phyloP scores from a whole-genome alignment of 2,888 invertebrate species.

The Sphaerophoria rueppellii region DNA sequence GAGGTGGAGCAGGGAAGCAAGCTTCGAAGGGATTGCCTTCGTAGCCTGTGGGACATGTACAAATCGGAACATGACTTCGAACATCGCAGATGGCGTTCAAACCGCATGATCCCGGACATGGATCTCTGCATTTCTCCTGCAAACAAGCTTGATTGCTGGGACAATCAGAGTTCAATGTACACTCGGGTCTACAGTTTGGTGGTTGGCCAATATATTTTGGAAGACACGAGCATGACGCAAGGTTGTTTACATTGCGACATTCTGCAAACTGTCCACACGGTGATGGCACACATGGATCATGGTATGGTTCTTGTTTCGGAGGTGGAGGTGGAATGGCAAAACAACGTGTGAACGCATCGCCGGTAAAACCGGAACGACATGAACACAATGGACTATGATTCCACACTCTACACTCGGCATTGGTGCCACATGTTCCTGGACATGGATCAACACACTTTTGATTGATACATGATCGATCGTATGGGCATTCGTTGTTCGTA shows the following conservation, averaged over 20 bases:
- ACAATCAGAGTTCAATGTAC: slow-evolving; percentile 88
- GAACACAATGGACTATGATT: slow-evolving; percentile 85
- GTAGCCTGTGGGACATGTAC: slow-evolving; percentile 86
- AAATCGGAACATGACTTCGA: slow-evolving; percentile 87
- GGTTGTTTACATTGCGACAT: slow-evolving; percentile 85
- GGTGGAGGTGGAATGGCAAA: slow-evolving; percentile 82
- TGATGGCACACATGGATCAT: slow-evolving; percentile 85
- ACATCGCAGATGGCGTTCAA: slow-evolving; percentile 88
- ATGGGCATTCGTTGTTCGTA: slow-evolving; percentile 85
- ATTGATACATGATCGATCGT: slow-evolving; percentile 85
- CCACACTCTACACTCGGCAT: slow-evolving; percentile 84
- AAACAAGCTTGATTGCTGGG: slow-evolving; percentile 86
- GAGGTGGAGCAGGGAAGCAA: slow-evolving; percentile 83
- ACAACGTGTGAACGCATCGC: slow-evolving; percentile 89
- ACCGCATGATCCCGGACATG: slow-evolving; percentile 89
- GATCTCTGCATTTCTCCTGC: slow-evolving; percentile 87
- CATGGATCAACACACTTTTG: slow-evolving; percentile 86
- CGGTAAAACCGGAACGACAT: slow-evolving; percentile 86
- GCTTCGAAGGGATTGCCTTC: slow-evolving; percentile 87
- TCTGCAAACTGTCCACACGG: slow-evolving; percentile 88
- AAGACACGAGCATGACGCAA: slow-evolving; percentile 86
- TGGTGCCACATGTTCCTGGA: slow-evolving; percentile 85
- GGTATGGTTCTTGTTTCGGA: slow-evolving; percentile 77
- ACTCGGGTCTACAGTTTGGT: slow-evolving; percentile 88
- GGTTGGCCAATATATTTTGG: slow-evolving; percentile 86